These are phyloP conservation scores for Uloborus diversus DNA, from an alignment of 1,140 invertebrate genomes.

Conservation along the genomic window DNA sequence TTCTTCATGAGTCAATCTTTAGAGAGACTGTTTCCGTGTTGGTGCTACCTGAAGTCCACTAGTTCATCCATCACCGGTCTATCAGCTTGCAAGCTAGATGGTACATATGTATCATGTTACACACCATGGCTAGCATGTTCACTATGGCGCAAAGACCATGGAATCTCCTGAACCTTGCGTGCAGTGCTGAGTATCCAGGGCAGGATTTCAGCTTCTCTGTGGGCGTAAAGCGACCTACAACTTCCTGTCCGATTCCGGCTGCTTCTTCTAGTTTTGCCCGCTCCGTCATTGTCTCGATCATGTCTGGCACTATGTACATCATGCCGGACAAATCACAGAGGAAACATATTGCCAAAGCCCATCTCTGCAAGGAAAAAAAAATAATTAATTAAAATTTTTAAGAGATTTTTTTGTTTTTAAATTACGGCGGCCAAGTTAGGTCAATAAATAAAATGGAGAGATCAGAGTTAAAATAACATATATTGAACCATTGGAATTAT, in stretches of 20 bases:
- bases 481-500: too few species aligned
- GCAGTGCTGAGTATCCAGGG: slow-evolving; percentile 75
- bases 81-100: slow-evolving; percentile 68
- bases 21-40: not conserved
- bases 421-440: too few species aligned
- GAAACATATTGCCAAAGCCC: slow-evolving; percentile 73
- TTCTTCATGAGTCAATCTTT: not conserved
- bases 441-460: too few species aligned
- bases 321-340: slow-evolving; percentile 75
- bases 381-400: too few species aligned
- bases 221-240: slow-evolving; percentile 72
- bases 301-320: slow-evolving; percentile 75
- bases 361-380: slow-evolving; percentile 69
- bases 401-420: too few species aligned
- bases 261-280: slow-evolving; percentile 72
- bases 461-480: too few species aligned
- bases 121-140: slow-evolving; percentile 76
- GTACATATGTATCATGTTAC: slow-evolving; percentile 75
- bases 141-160: slow-evolving; percentile 77
- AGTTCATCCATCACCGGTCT: not conserved
- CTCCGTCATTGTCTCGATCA: slow-evolving; percentile 68
- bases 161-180: slow-evolving; percentile 73
- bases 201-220: slow-evolving; percentile 70
- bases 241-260: slow-evolving; percentile 75
- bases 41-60: not conserved